These are phyloP conservation scores for Ctenodactylus gundi DNA, from an alignment of 2,113 vertebrate genomes.

Conservation along the genomic window DNA sequence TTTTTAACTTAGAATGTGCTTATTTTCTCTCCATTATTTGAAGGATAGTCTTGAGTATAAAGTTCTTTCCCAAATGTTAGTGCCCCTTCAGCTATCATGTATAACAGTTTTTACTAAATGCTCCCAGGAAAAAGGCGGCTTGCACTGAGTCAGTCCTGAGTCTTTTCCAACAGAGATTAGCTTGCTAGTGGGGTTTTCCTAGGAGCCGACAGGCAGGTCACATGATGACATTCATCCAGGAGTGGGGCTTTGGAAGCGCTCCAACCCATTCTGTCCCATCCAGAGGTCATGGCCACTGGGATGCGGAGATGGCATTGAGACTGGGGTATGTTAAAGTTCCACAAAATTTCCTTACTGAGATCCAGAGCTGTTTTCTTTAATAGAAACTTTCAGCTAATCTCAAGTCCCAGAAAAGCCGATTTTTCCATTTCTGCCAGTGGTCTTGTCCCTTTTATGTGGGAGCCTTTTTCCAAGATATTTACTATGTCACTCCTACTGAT, in stretches of 20 bases:
- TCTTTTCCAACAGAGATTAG: neutral
- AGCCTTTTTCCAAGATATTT: neutral
- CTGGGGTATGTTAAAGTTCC: neutral
- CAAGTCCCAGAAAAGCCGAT: neutral
- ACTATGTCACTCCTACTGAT: neutral
- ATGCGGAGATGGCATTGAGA: no score
- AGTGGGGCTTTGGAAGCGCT: neutral
- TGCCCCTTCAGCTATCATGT: neutral
- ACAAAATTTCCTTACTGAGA: neutral
- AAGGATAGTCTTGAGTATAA: neutral
- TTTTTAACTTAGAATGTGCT: neutral
- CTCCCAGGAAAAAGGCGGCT: neutral
- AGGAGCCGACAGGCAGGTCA: neutral
- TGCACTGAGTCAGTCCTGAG: neutral
- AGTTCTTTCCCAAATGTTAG: neutral
- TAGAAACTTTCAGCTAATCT: neutral
- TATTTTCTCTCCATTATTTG: neutral
- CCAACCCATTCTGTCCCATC: neutral
- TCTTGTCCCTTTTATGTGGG: neutral
- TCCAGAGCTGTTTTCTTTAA: neutral
- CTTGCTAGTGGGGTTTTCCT: neutral
- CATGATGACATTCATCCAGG: neutral
- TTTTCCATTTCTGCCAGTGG: neutral
- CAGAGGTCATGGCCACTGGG: neutral
- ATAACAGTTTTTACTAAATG: neutral